Base-by-base conservation (phyloP, 2,113 vertebrate species). In the Macquaria ambigua region DNA sequence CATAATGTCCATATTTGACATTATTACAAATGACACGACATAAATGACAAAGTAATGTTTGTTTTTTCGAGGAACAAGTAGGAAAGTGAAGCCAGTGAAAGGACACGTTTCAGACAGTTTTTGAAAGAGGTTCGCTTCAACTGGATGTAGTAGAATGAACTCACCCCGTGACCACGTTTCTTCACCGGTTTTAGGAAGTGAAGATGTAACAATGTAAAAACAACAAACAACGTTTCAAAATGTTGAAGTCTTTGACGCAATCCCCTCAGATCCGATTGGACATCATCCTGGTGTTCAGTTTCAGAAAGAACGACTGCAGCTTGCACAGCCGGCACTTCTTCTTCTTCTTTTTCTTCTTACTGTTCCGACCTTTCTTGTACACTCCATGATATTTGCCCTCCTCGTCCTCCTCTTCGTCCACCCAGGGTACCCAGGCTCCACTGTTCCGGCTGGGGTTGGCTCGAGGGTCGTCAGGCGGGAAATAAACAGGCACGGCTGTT, bases 341-440 rank as follows among this genome's bases (percentile, higher is more conserved):
- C 82, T 94, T 94, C 71, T 97, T 97, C 87, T 12, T 92, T n/a
- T 89, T 93, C 78, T 82, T 94, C 68, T 72, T 90, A 0, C 96
- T 28, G 66, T 25, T 74, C 50, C 95, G 92, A 0, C 48, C 95
- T 58, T 94, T 96, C 82, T 93, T 94, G 72, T 94, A 93, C 28
- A 94, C 82, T 0, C 94, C 92, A 0, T 91, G 83, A 37, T 94
- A 93, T 58, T 87, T 87, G 0, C 86, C 92, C 69, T 96, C 96
- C 1, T 97, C 83, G 0, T 88, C 96, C 0, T 90, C 88, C 23
- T 90, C 94, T 0, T 97, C 97, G 0, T 94, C 95, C 48, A 96
- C 97, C 98, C 98, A 99, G 4, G 98, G 98, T 0, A 96, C 97
- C 98, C 98, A 99, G 52, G 97, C 98, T 0, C 97, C 97, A 0